phyloP scores from a whole-genome alignment of 2,888 invertebrate genomes.

The Odontomyia ornata region DNA sequence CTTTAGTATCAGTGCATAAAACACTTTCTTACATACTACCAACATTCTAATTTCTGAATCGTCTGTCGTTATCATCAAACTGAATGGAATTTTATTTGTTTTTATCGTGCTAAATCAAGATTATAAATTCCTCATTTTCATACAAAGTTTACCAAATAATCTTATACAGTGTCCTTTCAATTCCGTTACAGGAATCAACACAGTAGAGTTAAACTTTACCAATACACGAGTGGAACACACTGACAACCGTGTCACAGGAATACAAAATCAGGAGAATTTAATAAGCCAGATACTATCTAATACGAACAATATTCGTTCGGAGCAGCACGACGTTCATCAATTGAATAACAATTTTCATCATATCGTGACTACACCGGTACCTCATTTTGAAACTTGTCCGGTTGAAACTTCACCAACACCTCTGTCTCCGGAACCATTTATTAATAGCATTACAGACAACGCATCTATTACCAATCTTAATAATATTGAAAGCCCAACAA shows the following conservation, averaged over 20 bases:
- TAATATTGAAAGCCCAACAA: not conserved
- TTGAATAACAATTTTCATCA: constrained; percentile 1
- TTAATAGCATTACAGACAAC: too few relatives aligned
- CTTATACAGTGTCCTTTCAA: too few relatives aligned
- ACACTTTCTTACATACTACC: too few relatives aligned
- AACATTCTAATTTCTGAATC: too few relatives aligned
- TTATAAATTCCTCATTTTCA: too few relatives aligned
- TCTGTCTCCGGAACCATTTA: too few relatives aligned
- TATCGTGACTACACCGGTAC: not conserved
- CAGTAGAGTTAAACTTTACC: constrained; percentile 28
- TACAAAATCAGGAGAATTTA: not conserved
- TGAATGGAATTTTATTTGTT: not conserved
- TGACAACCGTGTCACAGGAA: not conserved
- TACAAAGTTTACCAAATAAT: too few relatives aligned
- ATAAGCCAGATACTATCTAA: not conserved
- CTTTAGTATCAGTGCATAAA: too few relatives aligned
- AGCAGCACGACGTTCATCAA: not conserved
- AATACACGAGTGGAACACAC: constrained; percentile 20
- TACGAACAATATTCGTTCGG: not conserved
- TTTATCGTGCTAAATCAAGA: too few relatives aligned
- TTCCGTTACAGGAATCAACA: constrained; percentile 22
- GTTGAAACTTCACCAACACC: too few relatives aligned
- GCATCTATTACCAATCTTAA: too few relatives aligned
- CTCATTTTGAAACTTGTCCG: not conserved
- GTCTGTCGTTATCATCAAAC: too few relatives aligned